Base-by-base conservation (phyloP, 2,888 invertebrate species). In the Apotomis betuletana region DNA sequence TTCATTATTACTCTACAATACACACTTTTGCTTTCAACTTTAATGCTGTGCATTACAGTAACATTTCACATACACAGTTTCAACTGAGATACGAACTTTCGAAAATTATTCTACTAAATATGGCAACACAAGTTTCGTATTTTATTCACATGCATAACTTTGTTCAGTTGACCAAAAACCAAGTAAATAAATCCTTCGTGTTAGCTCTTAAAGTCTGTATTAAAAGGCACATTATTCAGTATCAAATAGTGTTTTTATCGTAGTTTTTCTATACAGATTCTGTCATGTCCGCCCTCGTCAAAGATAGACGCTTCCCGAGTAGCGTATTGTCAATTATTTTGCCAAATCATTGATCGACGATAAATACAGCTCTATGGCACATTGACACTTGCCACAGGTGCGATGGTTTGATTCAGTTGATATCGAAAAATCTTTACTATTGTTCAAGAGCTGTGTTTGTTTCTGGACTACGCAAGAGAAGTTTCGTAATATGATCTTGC, bases 321-420 rank as follows among this genome's bases (percentile, higher is more conserved):
- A 83, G 84, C 84, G 78, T 80, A 88, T 90, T 90, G 89, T 88
- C 78, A 80, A 85, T 90, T 65, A 65, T 86, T 41, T 84, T 90
- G 92, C 89, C 84, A 91, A 91, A 90, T 92, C 92, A 92, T 90
- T 85, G 87, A 87, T 85, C 81, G 81, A 76, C 87, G 83, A 90
- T 90, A 87, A 88, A 88, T 86, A 84, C 80, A 46, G 83, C 81
- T 83, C 81, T 78, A 77, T 77, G 69, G 77, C 81, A 82, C 81
- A 87, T 89, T 90, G 88, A 89, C 87, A 88, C 85, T 81, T 78
- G 77, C 83, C 84, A 86, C 90, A 90, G 90, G 90, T 90, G 88
- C 67, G 67, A 57, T 49, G 57, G 65, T 67, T 54, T 44, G 60
- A 67, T 67, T 59, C 15, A 6, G 59, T 59, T 36, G 36, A 54